These are phyloP conservation scores for Philotrypesis tridentata DNA, from an alignment of 1,140 invertebrate species.

Conservation along the genomic window DNA sequence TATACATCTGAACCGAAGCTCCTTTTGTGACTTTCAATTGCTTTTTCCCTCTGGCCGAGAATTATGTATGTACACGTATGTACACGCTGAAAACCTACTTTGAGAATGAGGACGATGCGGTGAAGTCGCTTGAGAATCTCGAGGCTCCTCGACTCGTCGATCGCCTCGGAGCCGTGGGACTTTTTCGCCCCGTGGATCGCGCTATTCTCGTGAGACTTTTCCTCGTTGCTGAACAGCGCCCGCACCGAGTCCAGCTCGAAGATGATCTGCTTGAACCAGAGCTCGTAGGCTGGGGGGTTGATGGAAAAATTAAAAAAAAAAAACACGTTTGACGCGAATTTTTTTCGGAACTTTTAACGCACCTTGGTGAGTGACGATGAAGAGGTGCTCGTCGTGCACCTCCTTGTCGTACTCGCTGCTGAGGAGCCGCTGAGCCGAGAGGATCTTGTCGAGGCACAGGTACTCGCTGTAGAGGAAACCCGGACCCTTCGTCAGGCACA, in stretches of 20 bases:
- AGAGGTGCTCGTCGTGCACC: conserved; percentile 97
- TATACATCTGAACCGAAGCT: too few species aligned
- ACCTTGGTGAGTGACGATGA: conserved; percentile 99
- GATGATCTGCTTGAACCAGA: conserved; percentile 99
- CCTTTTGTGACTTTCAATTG: too few species aligned
- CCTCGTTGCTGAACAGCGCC: conserved; percentile 80
- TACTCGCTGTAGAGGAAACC: conserved; percentile 91
- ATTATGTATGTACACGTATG: too few species aligned
- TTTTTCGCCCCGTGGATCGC: conserved; percentile 41
- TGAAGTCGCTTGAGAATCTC: conserved; percentile 94
- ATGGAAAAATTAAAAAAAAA: too few species aligned
- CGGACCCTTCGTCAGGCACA: conserved; percentile 76
- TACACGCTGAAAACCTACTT: too few species aligned
- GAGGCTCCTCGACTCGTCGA: conserved; percentile 94
- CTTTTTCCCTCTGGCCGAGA: too few species aligned
- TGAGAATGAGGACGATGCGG: conserved; percentile 94
- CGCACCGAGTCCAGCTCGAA: conserved; percentile 96
- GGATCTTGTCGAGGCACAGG: conserved; percentile 90
- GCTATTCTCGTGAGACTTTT: conserved; percentile 52
- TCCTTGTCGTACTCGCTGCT: conserved; percentile 80
- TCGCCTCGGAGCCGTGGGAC: conserved; percentile 68
- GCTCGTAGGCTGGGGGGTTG: conserved; percentile 90
- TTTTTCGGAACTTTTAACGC: too few species aligned
- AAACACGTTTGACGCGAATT: too few species aligned
- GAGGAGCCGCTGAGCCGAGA: conserved; percentile 88